These are phyloP conservation scores for Zaprionus lineosus DNA, from an alignment of 2,888 invertebrate species.

Conservation along the genomic window DNA sequence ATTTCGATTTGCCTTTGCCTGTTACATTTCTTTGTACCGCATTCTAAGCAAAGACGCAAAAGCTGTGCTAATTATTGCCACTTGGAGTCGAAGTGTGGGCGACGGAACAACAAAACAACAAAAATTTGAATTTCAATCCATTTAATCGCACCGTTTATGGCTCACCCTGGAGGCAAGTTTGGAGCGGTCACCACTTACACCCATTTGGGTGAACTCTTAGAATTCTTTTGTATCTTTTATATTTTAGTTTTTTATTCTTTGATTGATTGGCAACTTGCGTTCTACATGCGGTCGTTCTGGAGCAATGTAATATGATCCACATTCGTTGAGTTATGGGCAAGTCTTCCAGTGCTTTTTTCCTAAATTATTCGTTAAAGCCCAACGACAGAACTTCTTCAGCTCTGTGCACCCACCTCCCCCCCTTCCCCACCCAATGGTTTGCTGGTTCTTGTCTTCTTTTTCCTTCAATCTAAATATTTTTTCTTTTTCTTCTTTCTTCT, in stretches of 20 bases:
- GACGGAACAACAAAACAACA: conserved; percentile 24
- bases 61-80: conserved; percentile 57
- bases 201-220: conserved; percentile 20
- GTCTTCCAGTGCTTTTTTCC: conserved; percentile 38
- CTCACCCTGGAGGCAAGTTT: conserved; percentile 35
- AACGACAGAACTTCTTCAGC: conserved; percentile 11
- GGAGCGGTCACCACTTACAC: conserved; percentile 19
- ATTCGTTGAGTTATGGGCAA: conserved; percentile 30
- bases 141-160: conserved; percentile 73
- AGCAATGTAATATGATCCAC: conserved; percentile 42
- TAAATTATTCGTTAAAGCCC: too few species aligned
- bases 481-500: conserved; percentile 11
- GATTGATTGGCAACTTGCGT: conserved; percentile 18
- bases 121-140: conserved; percentile 48
- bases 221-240: not conserved
- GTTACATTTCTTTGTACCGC: conserved; percentile 41
- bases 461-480: conserved; percentile 23
- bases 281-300: conserved; percentile 23
- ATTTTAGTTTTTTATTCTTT: not conserved
- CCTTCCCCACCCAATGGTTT: not conserved
- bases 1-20: conserved; percentile 23
- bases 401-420: not conserved
- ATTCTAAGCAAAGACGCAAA: conserved; percentile 19
- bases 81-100: conserved; percentile 53
- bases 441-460: conserved; percentile 1